A percentile compares a stretch with the other conserved stretches of the same genome.
phyloP scores from a whole-genome alignment of 2,888 invertebrate genomes.

The Drosophila ezoana region DNA sequence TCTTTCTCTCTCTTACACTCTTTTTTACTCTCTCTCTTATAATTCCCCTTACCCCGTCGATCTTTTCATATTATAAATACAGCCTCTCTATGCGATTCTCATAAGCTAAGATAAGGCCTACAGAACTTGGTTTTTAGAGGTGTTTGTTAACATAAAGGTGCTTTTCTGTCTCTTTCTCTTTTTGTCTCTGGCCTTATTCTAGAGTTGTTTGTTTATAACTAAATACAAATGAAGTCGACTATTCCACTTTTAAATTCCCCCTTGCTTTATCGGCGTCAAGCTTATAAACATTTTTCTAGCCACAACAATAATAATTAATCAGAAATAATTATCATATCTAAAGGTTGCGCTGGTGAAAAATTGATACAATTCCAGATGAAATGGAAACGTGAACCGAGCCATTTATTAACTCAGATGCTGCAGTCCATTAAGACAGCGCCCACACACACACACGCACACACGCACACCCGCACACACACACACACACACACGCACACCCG shows the following conservation, averaged over 20 bases:
- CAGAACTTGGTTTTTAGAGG: neutral
- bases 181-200: too few species aligned
- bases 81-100: neutral
- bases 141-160: too few species aligned
- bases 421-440: slow-evolving; percentile 57
- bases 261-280: neutral
- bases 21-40: too few species aligned
- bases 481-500: slow-evolving; percentile 17
- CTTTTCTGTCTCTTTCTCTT: too few species aligned
- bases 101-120: neutral
- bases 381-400: slow-evolving; percentile 15
- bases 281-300: slow-evolving; percentile 12
- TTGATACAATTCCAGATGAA: slow-evolving; percentile 19
- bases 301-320: slow-evolving; percentile 22
- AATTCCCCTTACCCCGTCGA: too few species aligned
- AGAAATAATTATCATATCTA: slow-evolving; percentile 29
- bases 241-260: neutral
- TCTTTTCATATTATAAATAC: neutral
- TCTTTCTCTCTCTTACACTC: neutral
- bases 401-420: slow-evolving; percentile 44
- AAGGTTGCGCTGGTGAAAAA: slow-evolving; percentile 26
- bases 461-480: neutral
- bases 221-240: neutral
- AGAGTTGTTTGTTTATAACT: too few species aligned
- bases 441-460: slow-evolving; percentile 32